Evolutionary conservation across 2,888 invertebrate species (phyloP).

Genomic region (Leistus spinibarbis): DNA sequence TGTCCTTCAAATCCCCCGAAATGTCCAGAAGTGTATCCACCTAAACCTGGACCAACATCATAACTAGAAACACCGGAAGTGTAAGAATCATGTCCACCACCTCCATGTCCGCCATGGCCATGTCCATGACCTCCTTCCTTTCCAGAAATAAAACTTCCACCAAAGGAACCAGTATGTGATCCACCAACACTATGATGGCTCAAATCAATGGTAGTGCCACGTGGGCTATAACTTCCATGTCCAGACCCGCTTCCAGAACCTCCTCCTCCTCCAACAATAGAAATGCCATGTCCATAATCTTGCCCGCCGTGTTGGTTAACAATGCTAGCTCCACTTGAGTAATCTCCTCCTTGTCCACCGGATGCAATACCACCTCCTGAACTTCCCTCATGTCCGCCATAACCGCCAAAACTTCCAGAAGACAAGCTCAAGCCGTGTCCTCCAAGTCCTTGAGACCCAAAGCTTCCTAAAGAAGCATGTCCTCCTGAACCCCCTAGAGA

Average conservation of each 20-base stretch:
- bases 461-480: not conserved
- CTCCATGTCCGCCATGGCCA: slow-evolving; percentile 32
- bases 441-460: not conserved
- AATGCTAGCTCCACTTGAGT: slow-evolving; percentile 21
- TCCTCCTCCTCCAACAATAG: slow-evolving; percentile 27
- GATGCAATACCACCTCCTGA: not conserved
- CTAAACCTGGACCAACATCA: slow-evolving; percentile 40
- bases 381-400: slow-evolving; percentile 36
- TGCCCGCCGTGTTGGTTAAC: slow-evolving; percentile 16
- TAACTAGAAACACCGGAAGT: slow-evolving; percentile 41
- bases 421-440: not conserved
- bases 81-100: slow-evolving; percentile 40
- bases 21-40: slow-evolving; percentile 17
- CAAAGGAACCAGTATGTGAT: slow-evolving; percentile 21
- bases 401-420: slow-evolving; percentile 28
- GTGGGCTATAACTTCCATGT: slow-evolving; percentile 31
- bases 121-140: slow-evolving; percentile 28
- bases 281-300: slow-evolving; percentile 25
- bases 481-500: slow-evolving; percentile 7
- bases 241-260: slow-evolving; percentile 19
- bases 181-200: slow-evolving; percentile 32
- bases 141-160: slow-evolving; percentile 36
- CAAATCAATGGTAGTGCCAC: slow-evolving; percentile 23
- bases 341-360: slow-evolving; percentile 6
- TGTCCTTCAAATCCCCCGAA: slow-evolving; percentile 38